A percentile compares a stretch with the other conserved stretches of the same genome.
Evolutionary conservation across 2,113 vertebrate genomes (phyloP).

Genomic region (Nesogale talazaci): DNA sequence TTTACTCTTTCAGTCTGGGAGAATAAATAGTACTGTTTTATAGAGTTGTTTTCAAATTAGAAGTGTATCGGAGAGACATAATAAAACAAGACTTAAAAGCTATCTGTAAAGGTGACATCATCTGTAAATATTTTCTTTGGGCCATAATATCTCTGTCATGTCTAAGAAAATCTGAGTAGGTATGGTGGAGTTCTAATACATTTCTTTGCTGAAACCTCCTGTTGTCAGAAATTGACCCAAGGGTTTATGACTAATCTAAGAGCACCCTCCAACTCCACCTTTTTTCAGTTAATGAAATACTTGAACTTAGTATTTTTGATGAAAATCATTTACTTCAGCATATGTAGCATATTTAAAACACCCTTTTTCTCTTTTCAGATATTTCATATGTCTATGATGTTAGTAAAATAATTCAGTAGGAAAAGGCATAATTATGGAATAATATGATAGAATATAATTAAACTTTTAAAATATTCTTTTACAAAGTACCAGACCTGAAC

Average conservation of each 20-base stretch:
- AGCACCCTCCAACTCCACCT: neutral
- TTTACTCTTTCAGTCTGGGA: neutral
- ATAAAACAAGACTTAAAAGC: neutral
- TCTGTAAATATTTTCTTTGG: neutral
- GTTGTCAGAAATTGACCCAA: neutral
- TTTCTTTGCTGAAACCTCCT: neutral
- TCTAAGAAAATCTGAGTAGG: neutral
- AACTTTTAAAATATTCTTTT: neutral
- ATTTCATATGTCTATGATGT: no score
- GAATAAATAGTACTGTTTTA: neutral
- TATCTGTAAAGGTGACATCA: neutral
- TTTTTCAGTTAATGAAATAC: neutral
- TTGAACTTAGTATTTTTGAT: neutral
- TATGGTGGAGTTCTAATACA: neutral
- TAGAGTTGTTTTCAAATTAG: slow-evolving; percentile 6
- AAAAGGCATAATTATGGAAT: neutral
- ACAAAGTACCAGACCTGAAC: neutral
- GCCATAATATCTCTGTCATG: neutral
- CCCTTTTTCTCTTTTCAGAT: no score
- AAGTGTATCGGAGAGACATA: neutral
- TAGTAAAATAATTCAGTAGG: no score
- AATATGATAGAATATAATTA: neutral
- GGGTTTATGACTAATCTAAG: neutral
- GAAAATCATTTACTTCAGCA: neutral
- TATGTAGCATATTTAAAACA: neutral